phyloP scores from a whole-genome alignment of 2,797 vertebrate species.

The Adrianichthys oophorus region DNA sequence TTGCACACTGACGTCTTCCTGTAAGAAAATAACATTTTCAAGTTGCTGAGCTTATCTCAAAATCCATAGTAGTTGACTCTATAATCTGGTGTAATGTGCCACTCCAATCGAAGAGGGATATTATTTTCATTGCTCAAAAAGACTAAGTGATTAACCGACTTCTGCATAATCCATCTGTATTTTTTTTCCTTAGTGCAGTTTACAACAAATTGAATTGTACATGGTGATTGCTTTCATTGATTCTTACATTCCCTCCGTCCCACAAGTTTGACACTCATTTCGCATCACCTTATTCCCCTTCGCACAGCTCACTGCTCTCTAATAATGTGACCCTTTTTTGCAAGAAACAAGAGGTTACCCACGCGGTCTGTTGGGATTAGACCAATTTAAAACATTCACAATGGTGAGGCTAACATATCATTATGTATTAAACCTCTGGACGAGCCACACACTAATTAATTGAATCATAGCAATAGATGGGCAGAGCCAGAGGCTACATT shows the following conservation, averaged over 20 bases:
- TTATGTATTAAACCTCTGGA: slow-evolving; percentile 68
- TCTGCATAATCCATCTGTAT: slow-evolving; percentile 38
- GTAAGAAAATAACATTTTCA: neutral
- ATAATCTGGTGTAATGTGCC: slow-evolving; percentile 7
- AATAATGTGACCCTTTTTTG: slow-evolving; percentile 53
- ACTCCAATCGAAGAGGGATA: slow-evolving; percentile 20
- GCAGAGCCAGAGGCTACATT: slow-evolving; percentile 56
- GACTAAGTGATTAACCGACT: slow-evolving; percentile 46
- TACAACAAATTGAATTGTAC: slow-evolving; percentile 63
- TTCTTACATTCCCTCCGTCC: slow-evolving; percentile 45
- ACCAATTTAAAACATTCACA: slow-evolving; percentile 65
- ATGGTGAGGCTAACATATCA: slow-evolving; percentile 57
- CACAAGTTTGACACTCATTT: slow-evolving; percentile 45
- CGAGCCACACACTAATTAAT: slow-evolving; percentile 75
- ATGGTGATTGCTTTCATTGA: slow-evolving; percentile 70
- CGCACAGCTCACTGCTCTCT: slow-evolving; percentile 51
- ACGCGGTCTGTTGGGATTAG: slow-evolving; percentile 45
- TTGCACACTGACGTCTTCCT: neutral
- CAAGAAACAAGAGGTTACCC: slow-evolving; percentile 41
- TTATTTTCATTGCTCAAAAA: slow-evolving; percentile 38
- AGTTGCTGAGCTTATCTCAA: neutral
- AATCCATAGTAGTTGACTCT: slow-evolving; percentile 19
- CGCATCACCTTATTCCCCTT: slow-evolving; percentile 44
- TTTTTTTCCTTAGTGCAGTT: slow-evolving; percentile 41
- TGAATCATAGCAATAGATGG: slow-evolving; percentile 68